These are phyloP conservation scores for Anabas testudineus DNA, from an alignment of 2,797 vertebrate genomes.

Conservation along the genomic window DNA sequence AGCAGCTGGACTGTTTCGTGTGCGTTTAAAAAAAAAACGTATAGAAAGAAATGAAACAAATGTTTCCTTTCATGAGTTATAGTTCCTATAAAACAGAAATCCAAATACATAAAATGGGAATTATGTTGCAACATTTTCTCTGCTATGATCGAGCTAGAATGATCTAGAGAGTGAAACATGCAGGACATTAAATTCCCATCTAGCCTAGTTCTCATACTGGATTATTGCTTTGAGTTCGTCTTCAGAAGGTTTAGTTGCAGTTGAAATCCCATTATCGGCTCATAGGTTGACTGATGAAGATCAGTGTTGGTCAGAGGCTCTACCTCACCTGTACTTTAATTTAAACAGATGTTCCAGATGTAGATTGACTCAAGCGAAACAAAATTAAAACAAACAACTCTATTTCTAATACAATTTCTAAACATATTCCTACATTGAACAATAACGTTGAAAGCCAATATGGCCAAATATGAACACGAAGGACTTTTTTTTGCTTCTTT, in stretches of 20 bases:
- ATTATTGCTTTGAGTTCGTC: too few relatives aligned
- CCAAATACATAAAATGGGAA: background rate
- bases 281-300: too few relatives aligned
- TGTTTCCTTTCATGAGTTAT: background rate
- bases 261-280: too few relatives aligned
- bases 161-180: background rate
- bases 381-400: too few relatives aligned
- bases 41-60: slow-evolving; percentile 4
- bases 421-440: background rate
- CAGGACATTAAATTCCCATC: background rate
- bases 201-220: too few relatives aligned
- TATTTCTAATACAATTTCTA: too few relatives aligned
- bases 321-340: too few relatives aligned
- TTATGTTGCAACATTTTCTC: background rate
- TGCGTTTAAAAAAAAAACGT: too few relatives aligned
- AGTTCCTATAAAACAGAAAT: slow-evolving; percentile 36
- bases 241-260: too few relatives aligned
- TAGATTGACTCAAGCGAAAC: too few relatives aligned
- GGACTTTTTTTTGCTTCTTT: background rate
- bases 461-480: background rate
- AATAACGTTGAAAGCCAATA: background rate
- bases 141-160: background rate
- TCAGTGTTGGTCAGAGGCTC: too few relatives aligned
- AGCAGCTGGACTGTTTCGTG: background rate
- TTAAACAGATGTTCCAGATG: too few relatives aligned